phyloP scores from a whole-genome alignment of 2,888 invertebrate species.

The Eupithecia subfuscata region DNA sequence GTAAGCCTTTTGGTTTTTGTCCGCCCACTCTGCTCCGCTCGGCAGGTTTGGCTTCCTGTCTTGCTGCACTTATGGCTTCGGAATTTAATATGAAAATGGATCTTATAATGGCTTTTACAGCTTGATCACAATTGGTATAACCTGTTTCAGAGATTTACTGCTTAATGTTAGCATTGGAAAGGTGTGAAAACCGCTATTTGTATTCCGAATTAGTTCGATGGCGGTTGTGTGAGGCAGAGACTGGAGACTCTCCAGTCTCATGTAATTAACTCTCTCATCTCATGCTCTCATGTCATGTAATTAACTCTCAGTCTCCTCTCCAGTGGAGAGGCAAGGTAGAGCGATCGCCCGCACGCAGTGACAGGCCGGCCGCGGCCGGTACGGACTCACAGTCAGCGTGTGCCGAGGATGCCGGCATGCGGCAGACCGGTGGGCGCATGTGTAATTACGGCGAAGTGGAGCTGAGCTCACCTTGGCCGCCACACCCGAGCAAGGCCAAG shows the following conservation, averaged over 20 bases:
- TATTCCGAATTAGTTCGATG: slow-evolving; percentile 42
- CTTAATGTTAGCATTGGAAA: slow-evolving; percentile 49
- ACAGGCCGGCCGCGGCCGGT: background rate
- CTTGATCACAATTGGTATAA: slow-evolving; percentile 55
- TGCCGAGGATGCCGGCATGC: too few relatives aligned
- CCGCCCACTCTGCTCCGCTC: slow-evolving; percentile 19
- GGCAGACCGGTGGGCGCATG: slow-evolving; percentile 79
- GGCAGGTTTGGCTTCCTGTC: slow-evolving; percentile 33
- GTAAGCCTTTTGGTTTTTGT: slow-evolving; percentile 27
- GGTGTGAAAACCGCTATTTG: slow-evolving; percentile 61
- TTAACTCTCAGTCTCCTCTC: too few relatives aligned
- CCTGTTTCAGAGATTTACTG: slow-evolving; percentile 49
- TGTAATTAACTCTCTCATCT: too few relatives aligned
- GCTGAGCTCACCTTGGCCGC: slow-evolving; percentile 78
- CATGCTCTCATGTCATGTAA: too few relatives aligned
- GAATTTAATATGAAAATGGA: slow-evolving; percentile 36
- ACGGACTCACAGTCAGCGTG: slow-evolving; percentile 36
- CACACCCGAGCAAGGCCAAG: slow-evolving; percentile 81
- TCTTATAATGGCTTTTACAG: slow-evolving; percentile 40
- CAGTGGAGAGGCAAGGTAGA: background rate
- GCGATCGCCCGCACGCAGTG: background rate
- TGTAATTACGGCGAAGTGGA: slow-evolving; percentile 75
- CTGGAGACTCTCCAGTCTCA: too few relatives aligned
- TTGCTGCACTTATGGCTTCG: slow-evolving; percentile 31
- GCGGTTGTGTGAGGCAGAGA: background rate